Percentiles rank a stretch among this genome's conserved stretches.
phyloP scores from a whole-genome alignment of 2,113 vertebrate species.

The Sphaerodactylus townsendi region DNA sequence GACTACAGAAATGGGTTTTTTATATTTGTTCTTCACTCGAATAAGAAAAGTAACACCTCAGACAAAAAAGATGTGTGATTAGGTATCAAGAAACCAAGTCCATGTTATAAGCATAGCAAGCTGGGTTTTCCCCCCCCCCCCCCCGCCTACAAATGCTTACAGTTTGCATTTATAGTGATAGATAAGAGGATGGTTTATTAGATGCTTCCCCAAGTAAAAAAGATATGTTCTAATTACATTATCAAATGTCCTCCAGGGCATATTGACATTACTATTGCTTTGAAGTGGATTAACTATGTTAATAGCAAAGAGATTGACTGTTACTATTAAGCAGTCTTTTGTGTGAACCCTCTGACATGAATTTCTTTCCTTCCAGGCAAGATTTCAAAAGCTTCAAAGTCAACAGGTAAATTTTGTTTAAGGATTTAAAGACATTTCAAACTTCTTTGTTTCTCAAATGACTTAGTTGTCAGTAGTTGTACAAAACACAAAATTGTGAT shows the following conservation, averaged over 20 bases:
- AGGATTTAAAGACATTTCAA: conserved; percentile 1
- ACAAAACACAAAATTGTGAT: not conserved
- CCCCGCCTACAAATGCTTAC: not conserved
- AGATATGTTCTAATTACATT: not conserved
- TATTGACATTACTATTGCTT: not conserved
- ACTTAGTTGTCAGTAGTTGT: not conserved
- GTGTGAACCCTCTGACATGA: not conserved
- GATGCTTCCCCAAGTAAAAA: conserved; percentile 29
- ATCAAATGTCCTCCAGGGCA: conserved; percentile 8
- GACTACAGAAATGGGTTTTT: not conserved
- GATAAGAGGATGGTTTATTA: conserved; percentile 1
- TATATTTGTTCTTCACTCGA: not conserved
- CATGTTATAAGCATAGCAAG: not conserved
- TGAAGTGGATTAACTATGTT: not conserved
- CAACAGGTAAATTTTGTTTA: conserved; percentile 42
- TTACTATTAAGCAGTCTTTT: not conserved
- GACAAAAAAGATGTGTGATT: conserved; percentile 11
- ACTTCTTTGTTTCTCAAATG: not conserved
- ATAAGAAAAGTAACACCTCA: not conserved
- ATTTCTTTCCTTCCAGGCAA: conserved; percentile 39
- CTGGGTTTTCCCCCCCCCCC: too few species aligned
- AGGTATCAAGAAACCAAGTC: not conserved
- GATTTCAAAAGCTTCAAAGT: conserved; percentile 41
- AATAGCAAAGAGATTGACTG: not conserved
- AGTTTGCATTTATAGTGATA: not conserved